phyloP scores from a whole-genome alignment of 2,888 invertebrate species.

The Drosophila meridiana region DNA sequence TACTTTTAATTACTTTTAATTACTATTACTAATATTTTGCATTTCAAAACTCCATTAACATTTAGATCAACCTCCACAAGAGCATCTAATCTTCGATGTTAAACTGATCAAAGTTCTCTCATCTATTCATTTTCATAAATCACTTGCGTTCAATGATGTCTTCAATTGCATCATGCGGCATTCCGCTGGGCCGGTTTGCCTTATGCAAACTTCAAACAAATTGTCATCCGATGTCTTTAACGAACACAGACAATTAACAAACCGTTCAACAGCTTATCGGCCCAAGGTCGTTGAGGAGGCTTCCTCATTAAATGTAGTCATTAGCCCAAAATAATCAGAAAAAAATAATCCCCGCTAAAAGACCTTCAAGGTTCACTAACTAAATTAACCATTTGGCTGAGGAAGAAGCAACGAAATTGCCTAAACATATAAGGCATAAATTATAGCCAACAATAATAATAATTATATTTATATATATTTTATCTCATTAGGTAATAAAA shows the following conservation, averaged over 20 bases:
- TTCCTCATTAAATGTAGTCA: conserved; percentile 49
- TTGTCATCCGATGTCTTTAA: conserved; percentile 33
- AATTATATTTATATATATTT: neutral
- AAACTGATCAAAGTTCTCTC: neutral
- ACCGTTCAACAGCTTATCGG: conserved; percentile 46
- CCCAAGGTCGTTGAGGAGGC: conserved; percentile 45
- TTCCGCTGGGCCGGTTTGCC: conserved; percentile 36
- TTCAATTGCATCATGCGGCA: conserved; percentile 54
- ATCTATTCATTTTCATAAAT: conserved; percentile 25
- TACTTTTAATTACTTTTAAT: no score
- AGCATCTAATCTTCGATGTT: neutral
- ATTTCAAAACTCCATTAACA: neutral
- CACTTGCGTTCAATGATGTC: conserved; percentile 40
- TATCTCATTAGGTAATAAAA: conserved; percentile 6
- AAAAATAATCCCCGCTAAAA: conserved; percentile 5
- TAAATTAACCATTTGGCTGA: conserved; percentile 41
- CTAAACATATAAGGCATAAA: conserved; percentile 26
- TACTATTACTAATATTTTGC: neutral
- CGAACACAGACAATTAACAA: conserved; percentile 44
- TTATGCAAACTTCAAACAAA: conserved; percentile 40
- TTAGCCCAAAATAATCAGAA: conserved; percentile 32
- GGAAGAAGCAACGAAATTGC: conserved; percentile 1
- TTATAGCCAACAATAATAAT: conserved; percentile 3
- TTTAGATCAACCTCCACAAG: neutral
- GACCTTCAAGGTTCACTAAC: conserved; percentile 51